These are phyloP conservation scores for Phalanger gymnotis DNA, from an alignment of 2,797 vertebrate genomes.

Conservation along the genomic window DNA sequence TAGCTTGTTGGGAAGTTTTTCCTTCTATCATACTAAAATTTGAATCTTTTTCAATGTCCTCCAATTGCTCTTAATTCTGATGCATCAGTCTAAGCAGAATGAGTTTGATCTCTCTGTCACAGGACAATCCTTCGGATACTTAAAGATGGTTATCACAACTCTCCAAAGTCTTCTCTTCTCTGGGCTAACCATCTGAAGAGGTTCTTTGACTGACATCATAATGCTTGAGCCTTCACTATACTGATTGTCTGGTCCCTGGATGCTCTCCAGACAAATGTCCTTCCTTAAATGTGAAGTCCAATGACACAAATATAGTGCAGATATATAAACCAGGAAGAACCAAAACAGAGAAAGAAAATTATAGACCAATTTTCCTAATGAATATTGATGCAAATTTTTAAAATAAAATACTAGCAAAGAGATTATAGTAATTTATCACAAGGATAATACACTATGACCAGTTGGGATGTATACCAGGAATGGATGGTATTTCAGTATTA, in stretches of 20 bases:
- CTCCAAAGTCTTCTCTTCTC: background rate
- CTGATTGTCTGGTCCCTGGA: background rate
- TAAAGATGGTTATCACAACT: too few species aligned
- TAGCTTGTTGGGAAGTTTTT: background rate
- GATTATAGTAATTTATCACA: background rate
- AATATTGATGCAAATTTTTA: background rate
- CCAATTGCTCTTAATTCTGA: background rate
- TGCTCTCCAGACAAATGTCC: background rate
- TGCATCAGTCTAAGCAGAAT: background rate
- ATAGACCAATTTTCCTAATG: background rate
- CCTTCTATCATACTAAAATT: background rate
- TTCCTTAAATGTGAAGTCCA: background rate
- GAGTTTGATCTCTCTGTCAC: background rate
- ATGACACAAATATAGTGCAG: background rate
- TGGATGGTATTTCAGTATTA: background rate
- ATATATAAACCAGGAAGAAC: background rate
- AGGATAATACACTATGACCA: too few species aligned
- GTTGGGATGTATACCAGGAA: background rate
- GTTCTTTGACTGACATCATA: background rate
- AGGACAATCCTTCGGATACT: background rate
- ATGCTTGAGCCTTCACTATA: background rate
- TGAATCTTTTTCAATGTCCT: background rate
- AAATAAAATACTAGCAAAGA: background rate
- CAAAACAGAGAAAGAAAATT: too few species aligned
- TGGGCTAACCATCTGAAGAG: background rate